phyloP scores from a whole-genome alignment of 2,113 vertebrate species.

The Psophia crepitans region DNA sequence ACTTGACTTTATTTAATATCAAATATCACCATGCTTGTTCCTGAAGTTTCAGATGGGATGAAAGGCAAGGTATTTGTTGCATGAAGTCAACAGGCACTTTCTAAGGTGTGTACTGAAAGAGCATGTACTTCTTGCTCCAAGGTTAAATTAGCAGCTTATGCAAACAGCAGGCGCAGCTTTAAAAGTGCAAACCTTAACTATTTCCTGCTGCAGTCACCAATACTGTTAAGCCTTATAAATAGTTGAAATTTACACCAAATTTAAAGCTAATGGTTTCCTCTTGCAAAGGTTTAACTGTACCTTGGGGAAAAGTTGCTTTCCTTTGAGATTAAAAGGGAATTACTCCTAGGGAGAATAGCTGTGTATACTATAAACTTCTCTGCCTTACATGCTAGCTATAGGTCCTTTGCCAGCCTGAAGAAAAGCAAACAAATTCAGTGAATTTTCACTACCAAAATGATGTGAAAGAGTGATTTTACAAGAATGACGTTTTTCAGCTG shows the following conservation, averaged over 20 bases:
- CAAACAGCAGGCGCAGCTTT: not conserved
- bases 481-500: not conserved
- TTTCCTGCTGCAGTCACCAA: not conserved
- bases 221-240: not conserved
- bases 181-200: not conserved
- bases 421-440: not conserved
- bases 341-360: not conserved
- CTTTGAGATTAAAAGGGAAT: not conserved
- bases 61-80: not conserved
- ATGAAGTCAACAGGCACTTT: not conserved
- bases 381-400: not conserved
- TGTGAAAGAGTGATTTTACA: not conserved
- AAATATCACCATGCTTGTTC: not conserved
- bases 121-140: not conserved
- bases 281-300: not conserved
- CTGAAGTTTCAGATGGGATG: not conserved
- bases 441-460: not conserved
- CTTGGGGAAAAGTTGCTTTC: not conserved
- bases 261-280: not conserved
- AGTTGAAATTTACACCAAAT: not conserved
- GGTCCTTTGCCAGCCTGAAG: not conserved
- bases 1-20: too few species aligned
- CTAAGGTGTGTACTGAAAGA: not conserved
- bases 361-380: not conserved
- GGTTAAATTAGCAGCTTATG: not conserved